phyloP scores from a whole-genome alignment of 2,888 invertebrate genomes.

The Campoletis raptor region DNA sequence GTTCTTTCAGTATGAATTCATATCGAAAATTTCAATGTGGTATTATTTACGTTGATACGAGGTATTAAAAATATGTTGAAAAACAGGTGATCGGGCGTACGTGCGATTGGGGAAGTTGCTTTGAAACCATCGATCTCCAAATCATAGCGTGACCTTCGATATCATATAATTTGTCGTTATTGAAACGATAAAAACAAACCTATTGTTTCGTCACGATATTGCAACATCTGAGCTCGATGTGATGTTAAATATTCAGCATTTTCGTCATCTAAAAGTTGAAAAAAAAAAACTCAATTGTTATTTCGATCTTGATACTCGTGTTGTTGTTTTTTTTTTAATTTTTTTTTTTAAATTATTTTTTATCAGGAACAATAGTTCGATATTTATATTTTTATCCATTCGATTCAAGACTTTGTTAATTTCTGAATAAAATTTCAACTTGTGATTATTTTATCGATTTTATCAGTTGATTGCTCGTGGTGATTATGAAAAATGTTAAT shows the following conservation, averaged over 20 bases:
- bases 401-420: neutral
- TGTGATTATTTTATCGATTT: neutral
- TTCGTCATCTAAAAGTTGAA: neutral
- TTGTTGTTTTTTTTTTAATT: neutral
- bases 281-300: neutral
- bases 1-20: neutral
- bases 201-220: neutral
- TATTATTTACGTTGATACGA: neutral
- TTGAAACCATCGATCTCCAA: neutral
- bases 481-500: constrained; percentile 1
- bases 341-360: neutral
- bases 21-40: constrained; percentile 1
- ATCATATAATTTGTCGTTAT: neutral
- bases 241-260: neutral
- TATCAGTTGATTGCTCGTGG: neutral
- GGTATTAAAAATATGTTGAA: neutral
- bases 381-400: neutral
- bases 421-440: neutral
- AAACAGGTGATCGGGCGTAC: neutral
- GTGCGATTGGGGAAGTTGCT: neutral
- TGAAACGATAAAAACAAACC: neutral
- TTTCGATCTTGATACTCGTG: neutral
- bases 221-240: neutral
- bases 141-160: neutral
- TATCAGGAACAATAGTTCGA: neutral